Base-by-base conservation (phyloP, 1,140 invertebrate species). In the Drosophila nannoptera region DNA sequence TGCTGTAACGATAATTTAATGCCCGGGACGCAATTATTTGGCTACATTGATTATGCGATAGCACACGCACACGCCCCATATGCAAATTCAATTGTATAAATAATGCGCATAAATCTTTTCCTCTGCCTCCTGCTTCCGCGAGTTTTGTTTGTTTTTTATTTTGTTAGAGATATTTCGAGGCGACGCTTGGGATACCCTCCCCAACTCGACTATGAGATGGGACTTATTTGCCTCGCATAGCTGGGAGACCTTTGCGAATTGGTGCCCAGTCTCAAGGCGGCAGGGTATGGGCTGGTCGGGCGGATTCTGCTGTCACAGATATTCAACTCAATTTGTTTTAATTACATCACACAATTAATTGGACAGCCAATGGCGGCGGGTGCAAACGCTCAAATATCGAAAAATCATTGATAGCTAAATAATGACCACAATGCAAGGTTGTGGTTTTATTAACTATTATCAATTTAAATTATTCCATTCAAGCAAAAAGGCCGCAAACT, bases 51-150 rank as follows among this genome's bases (percentile, higher is more conserved):
- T 83, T 76, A 61, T 73, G 67, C 61, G 75, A 84, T 84, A 80
- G 60, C 67, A 54, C 50, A 59, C 54, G 61, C 43, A 40, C 29
- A 22, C 42, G 60, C 16, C 16, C 22, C 31, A 62, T 61, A 84
- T 83, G 78, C 73, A 83, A 84, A 83, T 82, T 52, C 46, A 61
- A 78, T 76, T 76, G 46, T 65, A 67, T 78, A 73, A 75, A 73
- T 71, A 84, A 46, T 50, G 53, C 72, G 46, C 77, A 62, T 68
- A 84, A 76, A 73, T 75, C 43, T 64, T 52, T 62, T 40, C 31
- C 36, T 49, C 40, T 14, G 11, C 22, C 29, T 5, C 14, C 60
- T 33, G 42, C 5, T 54, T 58, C 45, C 43, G 50, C 62, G 35
- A 33, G n/a, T 53, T 5, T 32, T 4, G 5, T 48, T 69, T 43